A percentile compares a stretch with the other conserved stretches of the same genome.
Evolutionary conservation across 2,888 invertebrate species (phyloP).

Genomic region (Caradrina kadenii): DNA sequence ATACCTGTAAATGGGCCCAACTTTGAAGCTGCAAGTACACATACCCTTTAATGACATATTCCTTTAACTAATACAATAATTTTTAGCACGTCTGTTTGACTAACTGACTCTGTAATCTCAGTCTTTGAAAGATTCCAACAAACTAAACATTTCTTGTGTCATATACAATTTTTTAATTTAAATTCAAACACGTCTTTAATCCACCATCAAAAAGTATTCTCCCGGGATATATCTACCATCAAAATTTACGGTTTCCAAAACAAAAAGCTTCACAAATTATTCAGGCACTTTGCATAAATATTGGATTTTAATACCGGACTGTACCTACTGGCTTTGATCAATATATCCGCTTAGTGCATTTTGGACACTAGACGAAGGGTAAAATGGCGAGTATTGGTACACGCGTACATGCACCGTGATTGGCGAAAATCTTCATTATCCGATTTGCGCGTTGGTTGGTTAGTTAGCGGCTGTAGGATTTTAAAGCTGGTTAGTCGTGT

Average conservation of each 20-base stretch:
- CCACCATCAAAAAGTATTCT: constrained; percentile 33
- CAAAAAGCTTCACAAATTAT: constrained; percentile 57
- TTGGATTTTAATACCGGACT: constrained; percentile 60
- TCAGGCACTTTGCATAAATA: constrained; percentile 61
- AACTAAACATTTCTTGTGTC: neutral
- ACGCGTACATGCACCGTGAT: constrained; percentile 63
- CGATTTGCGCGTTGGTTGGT: constrained; percentile 53
- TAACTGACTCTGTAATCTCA: no score
- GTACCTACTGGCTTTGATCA: constrained; percentile 56
- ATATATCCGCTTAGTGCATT: constrained; percentile 68
- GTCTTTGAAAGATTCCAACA: no score
- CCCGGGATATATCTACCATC: constrained; percentile 21
- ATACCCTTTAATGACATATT: no score
- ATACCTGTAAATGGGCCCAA: no score
- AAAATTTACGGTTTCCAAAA: constrained; percentile 43
- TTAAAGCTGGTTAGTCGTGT: constrained; percentile 9
- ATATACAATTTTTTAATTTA: neutral
- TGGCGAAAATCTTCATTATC: constrained; percentile 57
- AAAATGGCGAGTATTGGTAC: constrained; percentile 62
- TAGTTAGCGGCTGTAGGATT: constrained; percentile 41
- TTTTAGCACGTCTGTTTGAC: no score
- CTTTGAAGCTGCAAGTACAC: no score
- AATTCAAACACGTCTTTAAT: constrained; percentile 37
- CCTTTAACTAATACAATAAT: no score
- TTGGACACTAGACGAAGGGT: constrained; percentile 63